Evolutionary conservation across 2,888 invertebrate species (phyloP), one percentile per base, ranked within the genome.

Genomic region (Cataglyphis altisquamis): DNA sequence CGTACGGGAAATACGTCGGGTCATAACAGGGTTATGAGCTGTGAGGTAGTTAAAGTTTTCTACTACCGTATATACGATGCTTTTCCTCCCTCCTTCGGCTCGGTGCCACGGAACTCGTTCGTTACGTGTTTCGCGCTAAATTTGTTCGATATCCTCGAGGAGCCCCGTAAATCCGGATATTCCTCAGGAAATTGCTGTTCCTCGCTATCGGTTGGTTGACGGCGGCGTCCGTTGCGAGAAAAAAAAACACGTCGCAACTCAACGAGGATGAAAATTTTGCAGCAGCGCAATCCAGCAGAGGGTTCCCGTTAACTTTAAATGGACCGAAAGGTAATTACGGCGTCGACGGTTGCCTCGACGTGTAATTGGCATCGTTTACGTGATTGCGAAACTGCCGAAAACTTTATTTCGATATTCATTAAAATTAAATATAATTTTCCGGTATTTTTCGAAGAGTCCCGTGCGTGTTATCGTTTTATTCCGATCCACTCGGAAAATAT

Each of bases 1-100:
- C 25, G 12, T 3, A 55, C 21, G n/a, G 52, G 39, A 83, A 68
- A 70, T 52, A 82, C 85, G 75, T 70, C 86, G 90, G 91, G 91
- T 92, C 92, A 92, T 93, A 93, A 93, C 92, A 91, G 92, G 91
- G 93, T 93, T 94, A 94, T 94, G 93, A 92, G 91, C 93, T 93
- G 93, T 93, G 91, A 93, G 93, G 92, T 93, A 93, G 93, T 94
- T 93, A 93, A 93, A 93, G 90, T 93, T 93, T 93, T 92, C 92
- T 91, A 91, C 91, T 92, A 88, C 86, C 89, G 70, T 85, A 81
- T 83, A 84, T 68, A 55, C 29, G 39, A 52, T 36, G 21, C 64
- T 83, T 84, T 70, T 70, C 64, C 83, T 55, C 36, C 57, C 66
- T 70, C 55, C 48, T 75, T 45, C 74, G 63, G 36, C 68, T 45